Evolutionary conservation across 2,113 vertebrate genomes (phyloP), one percentile per base, ranked within the genome.

Genomic region (Zosterops pallidus): DNA sequence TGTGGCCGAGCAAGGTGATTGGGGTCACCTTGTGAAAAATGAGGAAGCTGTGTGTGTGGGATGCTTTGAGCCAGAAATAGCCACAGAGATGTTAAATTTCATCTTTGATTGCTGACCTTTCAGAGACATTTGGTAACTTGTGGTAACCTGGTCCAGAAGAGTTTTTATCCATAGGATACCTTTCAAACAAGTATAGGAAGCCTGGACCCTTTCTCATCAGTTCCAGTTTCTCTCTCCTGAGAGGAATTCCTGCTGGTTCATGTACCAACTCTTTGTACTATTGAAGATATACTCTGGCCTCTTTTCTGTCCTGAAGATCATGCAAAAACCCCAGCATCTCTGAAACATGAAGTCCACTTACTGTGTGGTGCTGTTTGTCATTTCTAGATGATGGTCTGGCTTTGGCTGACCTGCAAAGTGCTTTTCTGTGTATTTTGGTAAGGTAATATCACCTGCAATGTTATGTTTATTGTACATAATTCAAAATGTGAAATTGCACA

Each of bases 1-100:
- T 57, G 64, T 0, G 3, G 42, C 47, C 0, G 0, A 28, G n/a
- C 0, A 0, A 65, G 79, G 85, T 69, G 79, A 9, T 28, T 46
- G 31, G 52, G 26, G 39, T 92, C 84, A 79, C 52, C 33, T 59
- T 65, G 49, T 41, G n/a, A 39, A 35, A 42, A 88, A 24, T 49
- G 68, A 47, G 78, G 80, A 76, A 83, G 79, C 41, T 49, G 7
- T 65, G 41, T 19, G 33, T 17, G n/a, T 10, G 41, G n/a, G 29
- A 39, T 76, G 24, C 11, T 9, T 56, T 50, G 14, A 84, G 35
- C 33, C 64, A 75, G 72, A 68, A 90, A 42, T 19, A 67, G 52
- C 39, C 29, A 22, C 21, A 59, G 42, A 2, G 6, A 29, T 74
- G n/a, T 55, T 76, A 28, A 33, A 59, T 77, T 50, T 63, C 3